Evolutionary conservation across 2,113 vertebrate species (phyloP).

Genomic region (Chionodraco myersi): DNA sequence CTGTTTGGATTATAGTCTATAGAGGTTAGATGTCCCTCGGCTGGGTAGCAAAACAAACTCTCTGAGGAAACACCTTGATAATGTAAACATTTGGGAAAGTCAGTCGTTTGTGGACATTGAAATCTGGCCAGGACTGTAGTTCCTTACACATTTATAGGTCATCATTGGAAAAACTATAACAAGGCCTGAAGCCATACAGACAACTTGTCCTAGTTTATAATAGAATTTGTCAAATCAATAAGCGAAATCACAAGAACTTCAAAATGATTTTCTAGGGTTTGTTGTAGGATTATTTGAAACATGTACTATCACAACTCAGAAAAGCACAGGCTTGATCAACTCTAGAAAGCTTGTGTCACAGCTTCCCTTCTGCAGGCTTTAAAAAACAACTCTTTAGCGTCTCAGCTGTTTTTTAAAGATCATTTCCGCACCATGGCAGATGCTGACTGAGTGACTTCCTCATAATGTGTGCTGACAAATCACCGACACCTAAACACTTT

Average conservation of each 20-base stretch:
- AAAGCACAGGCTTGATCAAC: background rate
- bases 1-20: background rate
- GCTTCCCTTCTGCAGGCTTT: background rate
- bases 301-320: background rate
- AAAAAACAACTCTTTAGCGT: background rate
- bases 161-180: conserved; percentile 21
- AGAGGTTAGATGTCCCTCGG: background rate
- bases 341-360: background rate
- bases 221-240: conserved; percentile 5
- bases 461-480: conserved; percentile 3
- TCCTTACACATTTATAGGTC: conserved; percentile 24
- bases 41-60: conserved; percentile 10
- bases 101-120: background rate
- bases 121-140: conserved; percentile 13
- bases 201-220: conserved; percentile 32
- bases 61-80: background rate
- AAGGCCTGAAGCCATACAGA: conserved; percentile 32
- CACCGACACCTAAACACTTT: background rate
- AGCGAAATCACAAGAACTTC: background rate
- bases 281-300: background rate
- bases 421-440: background rate
- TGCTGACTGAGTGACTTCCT: conserved; percentile 28
- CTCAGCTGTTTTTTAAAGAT: background rate
- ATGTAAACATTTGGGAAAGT: conserved; percentile 13
- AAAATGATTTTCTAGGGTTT: background rate